Conservation (phyloP, 2,113 vertebrate genomes). For the Girardinichthys multiradiatus region DNA sequence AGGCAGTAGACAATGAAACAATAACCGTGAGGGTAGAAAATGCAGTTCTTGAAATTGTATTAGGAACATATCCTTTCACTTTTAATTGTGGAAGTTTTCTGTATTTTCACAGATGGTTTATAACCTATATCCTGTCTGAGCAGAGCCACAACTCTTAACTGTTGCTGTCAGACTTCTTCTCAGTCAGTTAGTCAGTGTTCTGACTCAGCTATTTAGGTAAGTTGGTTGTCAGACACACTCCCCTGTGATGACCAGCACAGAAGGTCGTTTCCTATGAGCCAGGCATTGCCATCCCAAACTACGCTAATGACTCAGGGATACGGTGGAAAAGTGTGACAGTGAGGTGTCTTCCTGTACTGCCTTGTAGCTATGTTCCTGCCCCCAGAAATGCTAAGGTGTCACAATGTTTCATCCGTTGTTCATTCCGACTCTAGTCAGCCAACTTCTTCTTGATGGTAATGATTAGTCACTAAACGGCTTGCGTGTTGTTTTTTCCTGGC, state of each 20-base stretch:
- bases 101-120: background rate
- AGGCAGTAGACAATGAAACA: background rate
- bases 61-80: background rate
- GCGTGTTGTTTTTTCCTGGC: slow-evolving; percentile 12
- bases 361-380: slow-evolving; percentile 23
- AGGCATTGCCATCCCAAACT: slow-evolving; percentile 62
- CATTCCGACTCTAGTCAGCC: slow-evolving; percentile 15
- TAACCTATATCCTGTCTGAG: background rate
- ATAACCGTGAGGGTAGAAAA: background rate
- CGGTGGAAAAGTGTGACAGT: slow-evolving; percentile 33
- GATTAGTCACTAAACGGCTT: slow-evolving; percentile 48
- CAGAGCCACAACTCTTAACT: slow-evolving; percentile 1
- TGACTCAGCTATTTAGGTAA: slow-evolving; percentile 47
- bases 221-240: slow-evolving; percentile 54
- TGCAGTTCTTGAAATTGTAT: background rate
- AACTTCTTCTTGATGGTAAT: slow-evolving; percentile 55
- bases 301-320: slow-evolving; percentile 57
- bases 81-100: background rate
- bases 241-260: slow-evolving; percentile 39
- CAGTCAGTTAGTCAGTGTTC: slow-evolving; percentile 35
- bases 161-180: slow-evolving; percentile 33
- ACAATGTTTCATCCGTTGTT: slow-evolving; percentile 42
- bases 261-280: slow-evolving; percentile 58
- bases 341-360: slow-evolving; percentile 37
- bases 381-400: slow-evolving; percentile 49